Evolutionary conservation across 2,797 vertebrate species (phyloP), one percentile per base, ranked within the genome.

Genomic region (Periophthalmus magnuspinnatus): DNA sequence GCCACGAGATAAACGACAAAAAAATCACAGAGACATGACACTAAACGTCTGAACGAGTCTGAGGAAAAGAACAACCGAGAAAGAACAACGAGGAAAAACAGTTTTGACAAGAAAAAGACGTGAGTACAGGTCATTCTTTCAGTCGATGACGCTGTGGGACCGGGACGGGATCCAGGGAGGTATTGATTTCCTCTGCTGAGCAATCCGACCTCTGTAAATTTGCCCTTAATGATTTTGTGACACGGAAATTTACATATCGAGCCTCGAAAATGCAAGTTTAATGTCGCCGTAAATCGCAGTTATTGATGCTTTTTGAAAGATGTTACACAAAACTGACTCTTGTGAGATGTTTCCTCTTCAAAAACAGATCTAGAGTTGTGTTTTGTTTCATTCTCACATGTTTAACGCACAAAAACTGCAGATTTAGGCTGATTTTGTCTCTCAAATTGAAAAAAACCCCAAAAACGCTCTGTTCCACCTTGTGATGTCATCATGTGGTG

Each of bases 51-150:
- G 47, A 45, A 17, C 64, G 21, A 48, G 48, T 65, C 47, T 38
- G 69, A 68, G 61, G 72, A 74, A 9, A 19, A 1, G 9, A 55
- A 7, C 8, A 74, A 24, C 32, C 34, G 47, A 74, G 68, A 45
- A 16, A 62, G 52, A 33, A 34, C 47, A 58, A 65, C 57, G 66
- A 65, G 55, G 45, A 61, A 36, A 54, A 71, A 78, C 68, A 60
- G 45, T 67, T 72, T 75, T 64, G 61, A 81, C 70, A 50, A 56
- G 58, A 71, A 78, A 76, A 57, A 87, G 78, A 90, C 84, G 90
- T 91, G 71, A 91, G 90, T 92, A 76, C n/a, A n/a, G n/a, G n/a
- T n/a, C n/a, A 76, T 71, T 75, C 59, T 34, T 72, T 57, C 71
- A 50, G 61, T 76, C 71, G 71, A 50, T 65, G 72, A 61, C 82